These are phyloP conservation scores for Steinernema scapterisci DNA, from an alignment of 2,888 invertebrate species.

Conservation along the genomic window DNA sequence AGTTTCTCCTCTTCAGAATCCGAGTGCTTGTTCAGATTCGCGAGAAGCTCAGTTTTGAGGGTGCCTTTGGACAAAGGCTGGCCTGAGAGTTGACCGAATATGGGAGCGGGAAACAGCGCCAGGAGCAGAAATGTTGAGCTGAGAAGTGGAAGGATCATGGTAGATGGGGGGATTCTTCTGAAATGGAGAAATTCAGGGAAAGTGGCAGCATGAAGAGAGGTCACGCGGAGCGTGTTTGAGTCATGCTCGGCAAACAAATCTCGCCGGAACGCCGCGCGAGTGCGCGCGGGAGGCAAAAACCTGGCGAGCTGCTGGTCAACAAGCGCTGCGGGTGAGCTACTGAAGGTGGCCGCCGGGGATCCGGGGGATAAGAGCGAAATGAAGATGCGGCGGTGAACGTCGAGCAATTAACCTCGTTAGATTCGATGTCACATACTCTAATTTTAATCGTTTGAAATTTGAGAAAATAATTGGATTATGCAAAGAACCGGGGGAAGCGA, in stretches of 20 bases:
- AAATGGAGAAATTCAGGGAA: too few relatives aligned
- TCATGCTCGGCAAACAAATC: constrained; percentile 22
- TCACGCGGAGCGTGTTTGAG: constrained; percentile 15
- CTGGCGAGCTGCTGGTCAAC: neutral
- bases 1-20: constrained; percentile 31
- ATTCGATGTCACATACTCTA: constrained; percentile 3
- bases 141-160: neutral
- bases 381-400: neutral
- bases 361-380: neutral
- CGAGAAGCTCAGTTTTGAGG: constrained; percentile 34
- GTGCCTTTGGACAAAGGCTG: constrained; percentile 16
- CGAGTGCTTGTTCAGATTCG: constrained; percentile 34
- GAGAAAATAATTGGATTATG: constrained; percentile 27
- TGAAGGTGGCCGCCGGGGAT: neutral
- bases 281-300: neutral
- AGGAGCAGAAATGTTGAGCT: neutral
- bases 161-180: neutral
- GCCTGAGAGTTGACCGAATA: neutral
- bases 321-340: constrained; percentile 4
- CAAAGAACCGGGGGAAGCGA: neutral
- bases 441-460: constrained; percentile 17
- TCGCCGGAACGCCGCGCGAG: neutral
- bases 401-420: constrained; percentile 25
- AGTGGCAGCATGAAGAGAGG: neutral
- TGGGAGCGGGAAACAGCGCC: neutral